Evolutionary conservation across 2,888 invertebrate species (phyloP).

Genomic region (Deroplatys truncata): DNA sequence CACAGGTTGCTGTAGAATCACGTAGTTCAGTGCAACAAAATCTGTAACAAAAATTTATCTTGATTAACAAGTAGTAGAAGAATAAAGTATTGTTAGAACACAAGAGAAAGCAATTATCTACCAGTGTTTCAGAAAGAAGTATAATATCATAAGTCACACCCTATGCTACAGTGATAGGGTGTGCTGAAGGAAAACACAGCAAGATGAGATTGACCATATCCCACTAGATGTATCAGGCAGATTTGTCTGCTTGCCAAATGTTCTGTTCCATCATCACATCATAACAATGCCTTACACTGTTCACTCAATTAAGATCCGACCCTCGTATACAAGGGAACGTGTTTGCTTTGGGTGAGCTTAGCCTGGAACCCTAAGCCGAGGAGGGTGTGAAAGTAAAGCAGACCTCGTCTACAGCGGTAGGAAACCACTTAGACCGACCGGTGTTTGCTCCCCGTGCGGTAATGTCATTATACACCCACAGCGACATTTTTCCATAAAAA

Average conservation of each 20-base stretch:
- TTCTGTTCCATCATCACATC: neutral
- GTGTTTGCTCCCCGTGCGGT: neutral
- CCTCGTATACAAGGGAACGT: neutral
- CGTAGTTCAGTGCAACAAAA: too few species aligned
- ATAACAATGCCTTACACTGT: constrained; percentile 4
- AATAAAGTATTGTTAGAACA: too few species aligned
- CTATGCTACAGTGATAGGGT: neutral
- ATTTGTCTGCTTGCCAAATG: constrained; percentile 6
- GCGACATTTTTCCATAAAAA: too few species aligned
- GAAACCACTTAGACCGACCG: neutral
- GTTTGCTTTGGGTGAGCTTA: neutral
- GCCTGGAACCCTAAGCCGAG: neutral
- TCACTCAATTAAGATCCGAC: constrained; percentile 5
- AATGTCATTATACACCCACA: neutral
- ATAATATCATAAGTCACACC: too few species aligned
- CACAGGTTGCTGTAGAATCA: too few species aligned
- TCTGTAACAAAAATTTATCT: too few species aligned
- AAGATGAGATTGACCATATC: neutral
- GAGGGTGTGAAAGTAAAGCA: neutral
- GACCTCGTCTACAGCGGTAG: neutral
- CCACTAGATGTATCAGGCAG: neutral
- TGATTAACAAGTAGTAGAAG: too few species aligned
- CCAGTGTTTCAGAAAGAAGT: too few species aligned
- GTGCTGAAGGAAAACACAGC: neutral
- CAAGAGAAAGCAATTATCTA: too few species aligned